Evolutionary conservation across 2,797 vertebrate genomes (phyloP).

Genomic region (Uromys caudimaculatus): DNA sequence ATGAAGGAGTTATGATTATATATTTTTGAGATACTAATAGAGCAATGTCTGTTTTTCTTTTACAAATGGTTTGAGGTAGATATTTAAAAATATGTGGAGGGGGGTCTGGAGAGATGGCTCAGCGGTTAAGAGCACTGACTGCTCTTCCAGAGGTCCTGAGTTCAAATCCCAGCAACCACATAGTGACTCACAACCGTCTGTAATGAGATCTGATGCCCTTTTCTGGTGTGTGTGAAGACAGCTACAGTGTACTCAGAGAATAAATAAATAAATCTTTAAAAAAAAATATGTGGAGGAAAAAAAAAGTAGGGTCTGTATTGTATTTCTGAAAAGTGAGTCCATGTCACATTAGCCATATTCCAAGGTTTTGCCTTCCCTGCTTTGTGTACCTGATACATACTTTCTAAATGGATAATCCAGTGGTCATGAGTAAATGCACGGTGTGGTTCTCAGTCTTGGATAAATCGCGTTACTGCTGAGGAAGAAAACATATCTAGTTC

Average conservation of each 20-base stretch:
- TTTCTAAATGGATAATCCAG: not conserved
- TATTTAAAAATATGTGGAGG: not conserved
- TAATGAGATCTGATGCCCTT: no score
- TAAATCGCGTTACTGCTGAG: not conserved
- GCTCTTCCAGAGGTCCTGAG: no score
- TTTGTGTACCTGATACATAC: not conserved
- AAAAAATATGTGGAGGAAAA: not conserved
- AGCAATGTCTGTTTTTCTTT: not conserved
- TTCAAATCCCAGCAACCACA: no score
- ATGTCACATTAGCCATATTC: not conserved
- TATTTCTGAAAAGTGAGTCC: not conserved
- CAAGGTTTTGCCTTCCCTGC: not conserved
- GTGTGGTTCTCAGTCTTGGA: not conserved
- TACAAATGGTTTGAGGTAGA: slow-evolving; percentile 29
- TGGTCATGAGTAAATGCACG: not conserved
- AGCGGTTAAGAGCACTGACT: no score
- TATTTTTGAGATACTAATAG: slow-evolving; percentile 14
- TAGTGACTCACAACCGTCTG: no score
- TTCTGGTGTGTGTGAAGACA: no score
- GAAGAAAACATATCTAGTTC: not conserved
- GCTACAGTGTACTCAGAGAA: no score
- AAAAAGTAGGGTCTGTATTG: not conserved
- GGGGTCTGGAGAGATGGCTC: no score
- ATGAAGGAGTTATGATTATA: not conserved
- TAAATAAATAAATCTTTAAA: no score